These are phyloP conservation scores for Drosophila nr. fundita DNA, from an alignment of 2,888 invertebrate species.

Conservation along the genomic window DNA sequence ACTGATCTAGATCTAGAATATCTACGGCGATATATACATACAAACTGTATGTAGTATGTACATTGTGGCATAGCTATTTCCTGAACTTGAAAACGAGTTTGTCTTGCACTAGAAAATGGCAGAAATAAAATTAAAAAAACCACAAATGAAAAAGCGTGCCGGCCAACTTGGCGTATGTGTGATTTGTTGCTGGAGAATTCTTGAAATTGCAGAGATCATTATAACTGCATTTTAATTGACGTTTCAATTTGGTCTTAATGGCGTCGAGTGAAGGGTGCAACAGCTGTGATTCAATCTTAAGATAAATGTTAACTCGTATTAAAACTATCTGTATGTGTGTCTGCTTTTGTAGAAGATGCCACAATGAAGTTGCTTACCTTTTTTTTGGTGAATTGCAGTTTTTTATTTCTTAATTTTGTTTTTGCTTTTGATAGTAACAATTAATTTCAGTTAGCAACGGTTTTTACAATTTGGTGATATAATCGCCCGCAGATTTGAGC, in stretches of 20 bases:
- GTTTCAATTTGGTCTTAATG: constrained; percentile 16
- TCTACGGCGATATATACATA: constrained; percentile 30
- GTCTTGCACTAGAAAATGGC: constrained; percentile 44
- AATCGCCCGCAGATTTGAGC: constrained; percentile 54
- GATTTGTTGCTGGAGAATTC: constrained; percentile 58
- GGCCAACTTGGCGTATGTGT: constrained; percentile 63
- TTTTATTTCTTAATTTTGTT: constrained; percentile 21
- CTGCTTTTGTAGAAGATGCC: constrained; percentile 43
- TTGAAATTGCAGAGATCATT: constrained; percentile 62
- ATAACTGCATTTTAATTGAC: constrained; percentile 67
- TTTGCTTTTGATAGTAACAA: constrained; percentile 58
- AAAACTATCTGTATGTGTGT: background rate
- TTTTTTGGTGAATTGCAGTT: constrained; percentile 60
- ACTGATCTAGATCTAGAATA: constrained; percentile 53
- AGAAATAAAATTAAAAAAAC: constrained; percentile 9
- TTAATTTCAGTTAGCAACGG: constrained; percentile 62
- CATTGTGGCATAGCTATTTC: constrained; percentile 61
- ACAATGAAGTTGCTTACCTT: constrained; percentile 70
- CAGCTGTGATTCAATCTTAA: constrained; percentile 26
- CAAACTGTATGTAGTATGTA: constrained; percentile 9
- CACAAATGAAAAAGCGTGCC: constrained; percentile 9
- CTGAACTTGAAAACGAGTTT: constrained; percentile 77
- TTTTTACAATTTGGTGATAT: constrained; percentile 65
- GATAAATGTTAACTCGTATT: constrained; percentile 3
- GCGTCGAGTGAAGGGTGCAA: constrained; percentile 47